Evolutionary conservation across 2,797 vertebrate genomes (phyloP).

Genomic region (Glyptemys insculpta): DNA sequence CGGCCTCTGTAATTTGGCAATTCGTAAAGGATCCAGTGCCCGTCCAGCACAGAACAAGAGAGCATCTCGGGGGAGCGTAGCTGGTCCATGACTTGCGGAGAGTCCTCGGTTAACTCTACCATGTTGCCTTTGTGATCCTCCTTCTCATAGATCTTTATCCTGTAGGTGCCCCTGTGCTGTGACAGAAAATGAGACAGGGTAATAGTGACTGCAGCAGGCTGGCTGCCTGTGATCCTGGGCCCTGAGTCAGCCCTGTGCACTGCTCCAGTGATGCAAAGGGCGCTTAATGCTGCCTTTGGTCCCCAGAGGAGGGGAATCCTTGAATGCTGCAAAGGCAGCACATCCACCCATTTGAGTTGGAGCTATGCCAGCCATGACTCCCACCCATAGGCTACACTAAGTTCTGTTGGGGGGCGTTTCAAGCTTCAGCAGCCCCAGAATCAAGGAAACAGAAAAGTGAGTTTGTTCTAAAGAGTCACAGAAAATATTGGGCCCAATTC

Average conservation of each 20-base stretch:
- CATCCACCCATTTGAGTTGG: not conserved
- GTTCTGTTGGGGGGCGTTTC: no score
- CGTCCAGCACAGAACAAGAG: constrained; percentile 40
- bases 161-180: constrained; percentile 37
- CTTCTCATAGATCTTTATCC: constrained; percentile 44
- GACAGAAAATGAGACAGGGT: not conserved
- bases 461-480: not conserved
- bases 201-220: not conserved
- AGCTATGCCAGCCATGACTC: not conserved
- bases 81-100: constrained; percentile 17
- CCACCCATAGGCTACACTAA: not conserved
- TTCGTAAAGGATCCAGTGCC: constrained; percentile 46
- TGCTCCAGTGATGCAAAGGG: not conserved
- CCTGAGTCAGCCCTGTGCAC: not conserved
- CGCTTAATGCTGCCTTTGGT: not conserved
- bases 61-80: constrained; percentile 33
- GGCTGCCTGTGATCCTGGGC: not conserved
- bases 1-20: constrained; percentile 34
- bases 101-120: constrained; percentile 46
- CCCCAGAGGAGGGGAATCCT: not conserved
- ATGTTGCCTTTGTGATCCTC: constrained; percentile 44
- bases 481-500: not conserved
- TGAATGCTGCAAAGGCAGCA: not conserved
- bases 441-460: not conserved
- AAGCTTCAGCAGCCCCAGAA: not conserved